Percentiles rank a stretch among this genome's conserved stretches.
Evolutionary conservation across 2,888 invertebrate species (phyloP).

Genomic region (Coronaproctus castanopsis): DNA sequence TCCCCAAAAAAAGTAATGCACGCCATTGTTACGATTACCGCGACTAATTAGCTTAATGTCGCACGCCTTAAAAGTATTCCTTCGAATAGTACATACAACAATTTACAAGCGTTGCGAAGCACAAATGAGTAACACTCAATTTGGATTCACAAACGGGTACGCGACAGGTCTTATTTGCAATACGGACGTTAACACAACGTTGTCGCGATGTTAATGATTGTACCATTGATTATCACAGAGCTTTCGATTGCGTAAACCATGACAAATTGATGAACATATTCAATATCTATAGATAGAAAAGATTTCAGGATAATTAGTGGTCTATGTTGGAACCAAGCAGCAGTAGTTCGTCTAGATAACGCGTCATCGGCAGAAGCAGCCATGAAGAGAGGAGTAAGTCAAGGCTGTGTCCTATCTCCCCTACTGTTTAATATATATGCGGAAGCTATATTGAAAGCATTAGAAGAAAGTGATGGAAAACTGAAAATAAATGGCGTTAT

Average conservation of each 20-base stretch:
- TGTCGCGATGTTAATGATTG: not conserved
- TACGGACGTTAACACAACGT: not conserved
- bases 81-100: not conserved
- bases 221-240: not conserved
- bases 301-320: not conserved
- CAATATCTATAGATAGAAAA: not conserved
- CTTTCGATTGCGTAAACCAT: not conserved
- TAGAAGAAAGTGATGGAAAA: too few species aligned
- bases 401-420: not conserved
- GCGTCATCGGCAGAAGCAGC: not conserved
- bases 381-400: not conserved
- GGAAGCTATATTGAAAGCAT: not conserved
- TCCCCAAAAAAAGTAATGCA: too few species aligned
- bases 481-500: too few species aligned
- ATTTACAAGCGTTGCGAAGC: not conserved
- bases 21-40: too few species aligned
- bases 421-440: not conserved
- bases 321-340: not conserved
- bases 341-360: not conserved
- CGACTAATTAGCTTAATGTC: too few species aligned
- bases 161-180: not conserved
- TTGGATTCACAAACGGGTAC: not conserved
- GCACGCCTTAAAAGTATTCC: not conserved
- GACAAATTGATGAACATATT: not conserved
- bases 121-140: not conserved